Evolutionary conservation across 2,797 vertebrate species (phyloP).

Genomic region (Phataginus tetradactyla): DNA sequence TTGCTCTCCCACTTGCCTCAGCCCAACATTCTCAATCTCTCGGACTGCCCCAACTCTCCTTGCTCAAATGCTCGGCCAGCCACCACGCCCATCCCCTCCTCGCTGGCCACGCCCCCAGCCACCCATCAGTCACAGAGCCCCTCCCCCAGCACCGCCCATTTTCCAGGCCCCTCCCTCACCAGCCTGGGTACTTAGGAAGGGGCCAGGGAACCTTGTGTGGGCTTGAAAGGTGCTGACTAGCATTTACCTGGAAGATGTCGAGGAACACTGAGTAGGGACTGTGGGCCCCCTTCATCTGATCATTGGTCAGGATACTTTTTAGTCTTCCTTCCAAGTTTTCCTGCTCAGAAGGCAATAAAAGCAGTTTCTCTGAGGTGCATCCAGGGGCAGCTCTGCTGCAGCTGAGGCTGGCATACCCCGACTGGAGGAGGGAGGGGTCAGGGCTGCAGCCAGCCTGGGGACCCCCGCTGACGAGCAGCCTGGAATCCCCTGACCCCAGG

Average conservation of each 20-base stretch:
- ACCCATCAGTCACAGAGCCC: background rate
- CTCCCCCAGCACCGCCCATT: background rate
- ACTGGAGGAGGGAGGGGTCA: background rate
- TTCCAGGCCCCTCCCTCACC: background rate
- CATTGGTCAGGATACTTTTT: background rate
- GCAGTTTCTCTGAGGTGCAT: background rate
- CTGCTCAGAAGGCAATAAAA: background rate
- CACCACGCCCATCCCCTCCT: background rate
- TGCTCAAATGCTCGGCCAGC: background rate
- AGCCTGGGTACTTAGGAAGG: background rate
- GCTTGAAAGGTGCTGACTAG: too few relatives aligned
- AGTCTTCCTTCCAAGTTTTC: fast-evolving
- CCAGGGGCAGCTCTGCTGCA: background rate
- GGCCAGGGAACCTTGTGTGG: background rate
- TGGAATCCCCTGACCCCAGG: background rate
- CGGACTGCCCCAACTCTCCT: background rate
- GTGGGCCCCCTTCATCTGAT: background rate
- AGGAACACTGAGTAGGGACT: background rate
- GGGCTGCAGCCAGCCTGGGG: background rate
- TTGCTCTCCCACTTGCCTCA: background rate
- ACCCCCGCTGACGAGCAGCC: background rate
- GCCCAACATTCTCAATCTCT: background rate
- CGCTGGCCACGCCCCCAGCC: background rate
- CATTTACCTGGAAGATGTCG: background rate
- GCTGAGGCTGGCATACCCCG: background rate